Percentiles rank a stretch among this genome's conserved stretches.
Evolutionary conservation across 2,113 vertebrate genomes (phyloP).

Genomic region (Carollia perspicillata): DNA sequence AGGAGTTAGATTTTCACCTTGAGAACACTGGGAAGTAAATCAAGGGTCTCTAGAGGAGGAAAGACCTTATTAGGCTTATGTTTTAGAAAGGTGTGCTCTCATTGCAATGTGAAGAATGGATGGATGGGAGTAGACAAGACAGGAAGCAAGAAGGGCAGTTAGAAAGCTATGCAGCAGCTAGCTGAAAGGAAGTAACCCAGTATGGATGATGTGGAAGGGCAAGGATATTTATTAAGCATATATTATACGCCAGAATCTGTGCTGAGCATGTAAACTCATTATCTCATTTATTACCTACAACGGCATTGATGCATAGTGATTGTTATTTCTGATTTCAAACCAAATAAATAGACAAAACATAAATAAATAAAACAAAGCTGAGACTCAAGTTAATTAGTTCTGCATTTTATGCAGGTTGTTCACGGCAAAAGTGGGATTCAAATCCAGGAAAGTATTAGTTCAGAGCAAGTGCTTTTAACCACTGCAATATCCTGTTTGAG

Average conservation of each 20-base stretch:
- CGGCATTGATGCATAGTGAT: neutral
- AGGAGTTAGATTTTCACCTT: neutral
- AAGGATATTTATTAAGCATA: neutral
- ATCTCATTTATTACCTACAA: neutral
- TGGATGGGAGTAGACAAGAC: neutral
- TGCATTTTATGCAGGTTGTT: neutral
- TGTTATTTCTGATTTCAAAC: constrained; percentile 11
- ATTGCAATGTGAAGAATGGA: neutral
- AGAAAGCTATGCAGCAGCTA: neutral
- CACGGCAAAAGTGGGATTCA: neutral
- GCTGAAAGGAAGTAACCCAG: neutral
- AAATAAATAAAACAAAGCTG: neutral
- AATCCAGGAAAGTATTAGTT: neutral
- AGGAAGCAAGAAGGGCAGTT: neutral
- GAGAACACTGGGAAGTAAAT: neutral
- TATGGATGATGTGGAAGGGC: neutral
- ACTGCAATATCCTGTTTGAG: neutral
- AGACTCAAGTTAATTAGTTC: neutral
- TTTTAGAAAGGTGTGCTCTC: neutral
- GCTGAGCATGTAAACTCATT: neutral
- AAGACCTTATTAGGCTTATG: neutral
- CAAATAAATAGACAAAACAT: neutral
- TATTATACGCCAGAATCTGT: neutral
- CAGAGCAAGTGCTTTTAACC: neutral
- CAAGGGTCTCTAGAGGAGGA: neutral